Conservation (phyloP, 2,888 invertebrate genomes). For the Timema podura region DNA sequence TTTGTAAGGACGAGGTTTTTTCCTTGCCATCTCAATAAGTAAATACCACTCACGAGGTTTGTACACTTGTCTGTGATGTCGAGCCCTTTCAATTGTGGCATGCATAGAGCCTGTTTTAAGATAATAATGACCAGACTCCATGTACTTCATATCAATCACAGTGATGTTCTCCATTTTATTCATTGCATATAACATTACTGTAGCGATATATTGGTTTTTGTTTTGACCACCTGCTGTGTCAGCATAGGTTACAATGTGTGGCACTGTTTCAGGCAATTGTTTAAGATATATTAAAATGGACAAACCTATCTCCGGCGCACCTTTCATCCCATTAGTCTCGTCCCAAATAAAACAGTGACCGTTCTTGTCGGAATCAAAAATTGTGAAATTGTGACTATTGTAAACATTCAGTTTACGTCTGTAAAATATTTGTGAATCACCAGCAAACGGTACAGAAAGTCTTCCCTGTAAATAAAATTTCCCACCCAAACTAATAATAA, state of each 20-base stretch:
- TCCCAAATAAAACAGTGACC: constrained; percentile 6
- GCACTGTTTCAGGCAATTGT: constrained; percentile 1
- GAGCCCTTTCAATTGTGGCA: not conserved
- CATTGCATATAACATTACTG: constrained; percentile 6
- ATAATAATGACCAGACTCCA: constrained; percentile 6
- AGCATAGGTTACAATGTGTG: not conserved
- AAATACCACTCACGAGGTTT: constrained; percentile 1
- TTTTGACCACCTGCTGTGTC: constrained; percentile 11
- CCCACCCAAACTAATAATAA: too few species aligned
- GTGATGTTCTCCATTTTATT: constrained; percentile 6
- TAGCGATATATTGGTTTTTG: constrained; percentile 6
- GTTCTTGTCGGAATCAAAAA: constrained; percentile 5
- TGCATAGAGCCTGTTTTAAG: constrained; percentile 6
- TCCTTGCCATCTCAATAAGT: constrained; percentile 3
- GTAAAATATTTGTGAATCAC: constrained; percentile 3
- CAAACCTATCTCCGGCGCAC: not conserved
- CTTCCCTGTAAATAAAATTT: constrained; percentile 10
- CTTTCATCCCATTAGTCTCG: not conserved
- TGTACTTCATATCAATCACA: not conserved
- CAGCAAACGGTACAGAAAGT: constrained; percentile 7
- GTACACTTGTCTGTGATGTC: constrained; percentile 4
- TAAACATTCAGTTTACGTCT: constrained; percentile 3
- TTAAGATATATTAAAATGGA: not conserved
- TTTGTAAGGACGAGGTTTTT: not conserved
- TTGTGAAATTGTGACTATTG: constrained; percentile 9